phyloP scores from a whole-genome alignment of 1,140 invertebrate species.

The Drosophila orena region DNA sequence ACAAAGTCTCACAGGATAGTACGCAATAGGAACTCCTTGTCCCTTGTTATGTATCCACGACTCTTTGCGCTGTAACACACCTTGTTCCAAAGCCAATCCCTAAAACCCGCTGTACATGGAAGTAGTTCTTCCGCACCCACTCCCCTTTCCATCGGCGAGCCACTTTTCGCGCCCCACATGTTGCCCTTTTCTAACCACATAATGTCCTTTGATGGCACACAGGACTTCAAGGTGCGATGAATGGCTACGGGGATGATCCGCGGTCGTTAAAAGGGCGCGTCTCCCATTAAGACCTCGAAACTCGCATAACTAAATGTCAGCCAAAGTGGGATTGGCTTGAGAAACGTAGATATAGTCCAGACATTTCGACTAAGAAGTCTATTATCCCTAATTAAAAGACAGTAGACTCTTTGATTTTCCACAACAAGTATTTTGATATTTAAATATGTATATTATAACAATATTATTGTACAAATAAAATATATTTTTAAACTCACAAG shows the following conservation, averaged over 20 bases:
- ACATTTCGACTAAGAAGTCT: slow-evolving; percentile 28
- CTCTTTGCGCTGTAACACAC: slow-evolving; percentile 62
- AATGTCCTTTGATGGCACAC: slow-evolving; percentile 47
- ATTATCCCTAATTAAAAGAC: slow-evolving; percentile 63
- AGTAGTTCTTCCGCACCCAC: slow-evolving; percentile 34
- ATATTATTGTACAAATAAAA: not conserved
- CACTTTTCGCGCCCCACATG: slow-evolving; percentile 73
- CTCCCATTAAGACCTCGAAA: slow-evolving; percentile 55
- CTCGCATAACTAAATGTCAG: slow-evolving; percentile 67
- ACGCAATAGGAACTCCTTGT: not conserved
- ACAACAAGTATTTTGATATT: not conserved
- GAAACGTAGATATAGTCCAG: slow-evolving; percentile 15
- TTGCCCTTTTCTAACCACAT: slow-evolving; percentile 63
- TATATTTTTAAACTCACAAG: not conserved
- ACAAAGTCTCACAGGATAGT: not conserved
- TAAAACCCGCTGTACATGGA: slow-evolving; percentile 54
- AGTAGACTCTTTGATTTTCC: not conserved
- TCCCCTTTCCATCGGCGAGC: slow-evolving; percentile 45
- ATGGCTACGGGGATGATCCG: slow-evolving; percentile 63
- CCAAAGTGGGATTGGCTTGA: slow-evolving; percentile 63
- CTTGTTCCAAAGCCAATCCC: slow-evolving; percentile 79
- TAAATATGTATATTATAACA: not conserved
- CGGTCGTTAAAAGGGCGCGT: slow-evolving; percentile 77
- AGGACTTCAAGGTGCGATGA: slow-evolving; percentile 17
- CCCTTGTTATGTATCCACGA: slow-evolving; percentile 47